Conservation (phyloP, 2,797 vertebrate genomes). For the Macrochelys suwanniensis region DNA sequence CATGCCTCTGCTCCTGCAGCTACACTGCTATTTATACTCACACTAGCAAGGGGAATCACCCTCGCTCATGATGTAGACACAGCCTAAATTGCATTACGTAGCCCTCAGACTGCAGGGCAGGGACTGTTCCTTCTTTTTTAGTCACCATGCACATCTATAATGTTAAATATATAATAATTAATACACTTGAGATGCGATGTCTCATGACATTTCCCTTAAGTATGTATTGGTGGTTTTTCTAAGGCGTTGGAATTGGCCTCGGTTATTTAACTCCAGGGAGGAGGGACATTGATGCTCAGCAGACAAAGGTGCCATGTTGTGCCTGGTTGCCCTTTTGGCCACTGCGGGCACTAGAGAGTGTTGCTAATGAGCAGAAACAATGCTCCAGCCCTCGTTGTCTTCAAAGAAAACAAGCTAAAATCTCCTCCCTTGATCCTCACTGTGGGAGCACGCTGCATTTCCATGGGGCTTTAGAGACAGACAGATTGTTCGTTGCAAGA, state of each 20-base stretch:
- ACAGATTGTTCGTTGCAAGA: neutral
- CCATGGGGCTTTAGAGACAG: accelerated
- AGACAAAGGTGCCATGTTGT: accelerated
- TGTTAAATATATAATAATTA: neutral
- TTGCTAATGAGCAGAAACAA: constrained; percentile 35
- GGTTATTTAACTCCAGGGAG: neutral
- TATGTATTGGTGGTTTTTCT: neutral
- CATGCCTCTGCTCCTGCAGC: neutral
- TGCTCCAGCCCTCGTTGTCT: neutral
- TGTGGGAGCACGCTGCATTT: neutral
- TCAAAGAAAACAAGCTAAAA: neutral
- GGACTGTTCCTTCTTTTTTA: neutral
- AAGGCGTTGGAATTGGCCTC: neutral
- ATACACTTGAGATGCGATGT: neutral
- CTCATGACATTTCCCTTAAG: neutral
- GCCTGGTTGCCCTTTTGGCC: neutral
- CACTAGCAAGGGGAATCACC: neutral
- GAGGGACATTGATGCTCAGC: neutral
- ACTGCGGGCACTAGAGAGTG: accelerated
- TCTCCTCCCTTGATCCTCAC: neutral
- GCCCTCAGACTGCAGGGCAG: neutral
- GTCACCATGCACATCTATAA: accelerated
- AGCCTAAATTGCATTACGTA: neutral
- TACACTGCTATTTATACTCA: neutral
- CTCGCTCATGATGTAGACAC: neutral